Conservation (phyloP, 30 jellyfish, hydroid and myxozoan species). For the Cassiopea xamachana region DNA sequence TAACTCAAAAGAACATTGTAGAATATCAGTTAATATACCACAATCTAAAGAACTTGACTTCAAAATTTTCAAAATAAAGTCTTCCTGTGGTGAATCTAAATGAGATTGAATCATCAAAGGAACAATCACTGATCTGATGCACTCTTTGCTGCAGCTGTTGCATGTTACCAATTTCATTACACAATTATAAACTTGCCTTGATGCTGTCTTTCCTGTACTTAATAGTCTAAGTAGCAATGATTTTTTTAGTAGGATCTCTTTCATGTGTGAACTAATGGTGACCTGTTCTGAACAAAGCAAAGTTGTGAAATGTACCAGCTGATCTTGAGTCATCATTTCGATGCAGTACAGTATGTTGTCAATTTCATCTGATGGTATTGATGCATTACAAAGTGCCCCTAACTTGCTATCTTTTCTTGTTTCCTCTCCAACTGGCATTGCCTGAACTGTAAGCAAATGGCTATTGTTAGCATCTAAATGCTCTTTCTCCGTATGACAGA, state of each 20-base stretch:
- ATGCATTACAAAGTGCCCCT: not conserved
- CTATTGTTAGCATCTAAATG: too few relatives aligned
- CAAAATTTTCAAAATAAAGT: conserved; percentile 24
- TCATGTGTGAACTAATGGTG: not conserved
- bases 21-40: not conserved
- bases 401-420: not conserved
- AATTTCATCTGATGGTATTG: not conserved
- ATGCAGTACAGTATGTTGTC: conserved; percentile 3
- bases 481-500: too few relatives aligned
- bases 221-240: not conserved
- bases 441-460: not conserved
- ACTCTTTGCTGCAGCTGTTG: not conserved
- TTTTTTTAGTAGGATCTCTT: not conserved
- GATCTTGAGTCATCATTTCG: not conserved
- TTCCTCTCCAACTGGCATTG: not conserved
- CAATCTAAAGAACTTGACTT: not conserved
- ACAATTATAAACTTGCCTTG: conserved; percentile 14
- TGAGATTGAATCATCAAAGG: conserved; percentile 17
- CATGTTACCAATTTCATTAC: not conserved
- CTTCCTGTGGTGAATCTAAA: conserved; percentile 27
- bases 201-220: conserved; percentile 9
- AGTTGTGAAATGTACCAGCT: not conserved
- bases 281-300: conserved; percentile 11
- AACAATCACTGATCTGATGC: conserved; percentile 8
- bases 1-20: not conserved